Evolutionary conservation across 2,113 vertebrate genomes (phyloP).

Genomic region (Pygathrix nemaeus): DNA sequence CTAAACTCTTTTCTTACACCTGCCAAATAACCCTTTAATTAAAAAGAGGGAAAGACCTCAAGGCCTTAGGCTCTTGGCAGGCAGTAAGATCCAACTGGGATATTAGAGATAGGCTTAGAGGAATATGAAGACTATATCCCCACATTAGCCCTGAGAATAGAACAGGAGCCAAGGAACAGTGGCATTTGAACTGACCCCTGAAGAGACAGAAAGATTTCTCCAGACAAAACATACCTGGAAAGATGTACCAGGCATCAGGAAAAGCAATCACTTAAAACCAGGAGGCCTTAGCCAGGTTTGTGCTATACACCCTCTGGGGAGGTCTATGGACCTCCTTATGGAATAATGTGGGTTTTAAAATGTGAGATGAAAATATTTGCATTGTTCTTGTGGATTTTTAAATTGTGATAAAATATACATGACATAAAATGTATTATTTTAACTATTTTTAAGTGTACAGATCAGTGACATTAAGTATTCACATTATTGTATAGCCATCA

Average conservation of each 20-base stretch:
- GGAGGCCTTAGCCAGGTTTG: neutral
- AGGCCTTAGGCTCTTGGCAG: neutral
- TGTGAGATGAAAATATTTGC: neutral
- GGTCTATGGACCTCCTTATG: neutral
- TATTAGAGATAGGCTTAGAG: neutral
- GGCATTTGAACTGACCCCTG: neutral
- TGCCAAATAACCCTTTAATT: neutral
- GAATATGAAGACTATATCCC: neutral
- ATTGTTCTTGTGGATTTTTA: neutral
- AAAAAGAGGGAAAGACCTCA: neutral
- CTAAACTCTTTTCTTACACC: neutral
- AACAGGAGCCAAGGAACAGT: neutral
- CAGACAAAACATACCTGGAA: neutral
- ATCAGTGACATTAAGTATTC: neutral
- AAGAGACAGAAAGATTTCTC: neutral
- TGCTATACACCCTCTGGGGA: neutral
- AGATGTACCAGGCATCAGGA: neutral
- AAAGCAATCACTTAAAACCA: neutral
- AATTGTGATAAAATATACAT: neutral
- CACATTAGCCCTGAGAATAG: neutral
- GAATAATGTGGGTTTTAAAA: neutral
- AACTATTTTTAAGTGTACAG: neutral
- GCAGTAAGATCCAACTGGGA: neutral
- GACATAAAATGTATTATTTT: neutral
- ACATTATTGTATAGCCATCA: too few relatives aligned